Conservation (phyloP, 2,113 vertebrate species). For the Verasper variegatus region DNA sequence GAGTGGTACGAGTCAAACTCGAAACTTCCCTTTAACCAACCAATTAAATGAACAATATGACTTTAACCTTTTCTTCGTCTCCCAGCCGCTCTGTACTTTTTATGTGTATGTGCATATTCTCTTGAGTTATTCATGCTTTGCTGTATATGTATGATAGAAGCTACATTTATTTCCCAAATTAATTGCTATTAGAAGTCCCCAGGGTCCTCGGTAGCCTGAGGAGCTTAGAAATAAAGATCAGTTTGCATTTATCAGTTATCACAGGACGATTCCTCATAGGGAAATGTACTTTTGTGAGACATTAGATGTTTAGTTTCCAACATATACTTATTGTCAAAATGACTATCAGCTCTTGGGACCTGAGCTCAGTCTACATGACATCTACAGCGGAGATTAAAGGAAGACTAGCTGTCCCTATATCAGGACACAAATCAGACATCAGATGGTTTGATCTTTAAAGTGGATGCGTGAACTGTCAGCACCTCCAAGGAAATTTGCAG, state of each 20-base stretch:
- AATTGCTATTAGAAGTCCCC: conserved; percentile 40
- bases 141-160: conserved; percentile 23
- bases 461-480: conserved; percentile 13
- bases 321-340: conserved; percentile 17
- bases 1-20: too few relatives aligned
- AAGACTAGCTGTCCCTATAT: neutral
- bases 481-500: conserved; percentile 2
- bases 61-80: neutral
- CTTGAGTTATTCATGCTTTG: neutral
- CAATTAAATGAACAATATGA: too few relatives aligned
- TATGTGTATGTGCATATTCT: neutral
- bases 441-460: conserved; percentile 32
- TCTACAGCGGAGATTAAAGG: conserved; percentile 20
- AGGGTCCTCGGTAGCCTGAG: conserved; percentile 43
- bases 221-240: conserved; percentile 55
- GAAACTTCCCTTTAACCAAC: too few relatives aligned
- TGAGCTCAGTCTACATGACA: neutral
- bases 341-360: conserved; percentile 9
- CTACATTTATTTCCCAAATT: conserved; percentile 54
- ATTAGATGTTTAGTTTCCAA: conserved; percentile 31
- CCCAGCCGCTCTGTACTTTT: neutral
- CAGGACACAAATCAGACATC: neutral
- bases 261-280: conserved; percentile 42
- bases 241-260: conserved; percentile 37
- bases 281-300: conserved; percentile 20